A percentile compares a stretch with the other conserved stretches of the same genome.
Evolutionary conservation across 2,797 vertebrate genomes (phyloP).

Genomic region (Masticophis lateralis): DNA sequence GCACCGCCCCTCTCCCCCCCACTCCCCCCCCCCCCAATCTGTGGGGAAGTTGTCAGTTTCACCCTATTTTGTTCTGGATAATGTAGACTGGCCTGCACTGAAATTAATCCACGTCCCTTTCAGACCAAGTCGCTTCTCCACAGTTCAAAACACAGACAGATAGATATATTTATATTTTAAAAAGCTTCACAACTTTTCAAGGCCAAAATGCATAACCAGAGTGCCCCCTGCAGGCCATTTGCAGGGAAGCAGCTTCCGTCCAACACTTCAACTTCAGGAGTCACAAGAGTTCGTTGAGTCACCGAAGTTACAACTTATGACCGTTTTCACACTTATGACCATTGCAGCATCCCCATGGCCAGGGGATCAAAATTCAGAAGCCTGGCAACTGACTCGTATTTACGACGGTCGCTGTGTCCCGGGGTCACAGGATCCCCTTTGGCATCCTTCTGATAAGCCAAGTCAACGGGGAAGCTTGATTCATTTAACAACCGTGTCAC

Average conservation of each 20-base stretch:
- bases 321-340: not conserved
- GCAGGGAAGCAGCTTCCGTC: rapidly evolving
- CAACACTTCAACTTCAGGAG: not conserved
- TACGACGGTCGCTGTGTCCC: not conserved
- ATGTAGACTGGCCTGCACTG: conserved; percentile 2
- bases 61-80: conserved; percentile 32
- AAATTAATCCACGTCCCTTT: not conserved
- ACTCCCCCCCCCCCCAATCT: not conserved
- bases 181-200: not conserved
- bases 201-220: not conserved
- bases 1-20: not conserved
- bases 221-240: conserved; percentile 62
- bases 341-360: not conserved
- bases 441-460: not conserved
- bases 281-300: not conserved
- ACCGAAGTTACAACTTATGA: not conserved
- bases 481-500: not conserved
- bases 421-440: not conserved
- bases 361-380: not conserved
- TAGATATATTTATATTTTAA: rapidly evolving
- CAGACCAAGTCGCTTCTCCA: rapidly evolving
- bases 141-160: not conserved
- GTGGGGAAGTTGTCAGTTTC: not conserved
- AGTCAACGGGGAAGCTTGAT: not conserved
- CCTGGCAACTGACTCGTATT: not conserved